Conservation (phyloP, 2,888 invertebrate genomes). For the Odontomyia ornata region DNA sequence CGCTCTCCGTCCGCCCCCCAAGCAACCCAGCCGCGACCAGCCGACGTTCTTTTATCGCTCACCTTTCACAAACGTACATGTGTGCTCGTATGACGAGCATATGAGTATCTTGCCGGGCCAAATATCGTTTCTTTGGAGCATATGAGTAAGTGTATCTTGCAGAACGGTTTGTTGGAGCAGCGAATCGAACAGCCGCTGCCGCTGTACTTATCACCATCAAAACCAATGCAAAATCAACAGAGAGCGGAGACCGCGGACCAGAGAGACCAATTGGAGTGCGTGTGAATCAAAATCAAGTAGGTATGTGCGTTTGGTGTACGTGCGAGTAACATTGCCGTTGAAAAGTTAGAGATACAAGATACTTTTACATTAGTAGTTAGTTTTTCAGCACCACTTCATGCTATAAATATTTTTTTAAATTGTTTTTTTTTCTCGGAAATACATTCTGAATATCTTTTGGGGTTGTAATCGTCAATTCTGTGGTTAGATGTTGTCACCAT, state of each 20-base stretch:
- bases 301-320: neutral
- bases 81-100: neutral
- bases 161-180: neutral
- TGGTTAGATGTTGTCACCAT: too few relatives aligned
- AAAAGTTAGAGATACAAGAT: neutral
- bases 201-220: neutral
- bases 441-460: too few relatives aligned
- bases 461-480: too few relatives aligned
- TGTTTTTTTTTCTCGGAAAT: too few relatives aligned
- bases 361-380: neutral
- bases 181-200: neutral
- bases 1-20: neutral
- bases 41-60: neutral
- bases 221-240: neutral
- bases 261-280: neutral
- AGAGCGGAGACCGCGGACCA: neutral
- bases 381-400: too few relatives aligned
- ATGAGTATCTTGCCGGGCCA: neutral
- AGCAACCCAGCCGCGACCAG: neutral
- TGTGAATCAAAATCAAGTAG: neutral
- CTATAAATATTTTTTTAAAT: too few relatives aligned
- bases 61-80: slow-evolving; percentile 28
- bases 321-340: neutral
- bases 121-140: neutral
- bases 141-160: neutral